A percentile compares a stretch with the other conserved stretches of the same genome.
phyloP scores from a whole-genome alignment of 2,888 invertebrate genomes.

The Phengaris arion region DNA sequence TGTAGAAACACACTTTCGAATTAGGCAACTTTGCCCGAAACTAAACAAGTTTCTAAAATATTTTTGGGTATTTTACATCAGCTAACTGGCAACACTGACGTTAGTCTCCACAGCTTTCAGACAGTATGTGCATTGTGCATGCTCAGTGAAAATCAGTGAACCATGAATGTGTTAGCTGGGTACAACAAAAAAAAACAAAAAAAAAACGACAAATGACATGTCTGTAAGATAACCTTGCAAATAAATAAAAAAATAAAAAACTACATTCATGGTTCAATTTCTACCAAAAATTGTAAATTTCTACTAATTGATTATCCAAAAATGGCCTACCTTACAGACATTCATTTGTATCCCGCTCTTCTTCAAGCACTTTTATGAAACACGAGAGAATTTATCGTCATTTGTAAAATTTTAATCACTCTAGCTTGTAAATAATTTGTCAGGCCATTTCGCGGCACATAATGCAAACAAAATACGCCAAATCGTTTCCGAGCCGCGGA shows the following conservation, averaged over 20 bases:
- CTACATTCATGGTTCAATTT: constrained; percentile 71
- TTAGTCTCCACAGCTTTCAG: background rate
- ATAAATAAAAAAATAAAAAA: constrained; percentile 39
- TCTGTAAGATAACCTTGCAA: constrained; percentile 71
- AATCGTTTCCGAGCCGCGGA: background rate
- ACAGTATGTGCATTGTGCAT: constrained; percentile 20
- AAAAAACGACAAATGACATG: constrained; percentile 58
- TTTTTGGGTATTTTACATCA: background rate
- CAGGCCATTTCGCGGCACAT: no score
- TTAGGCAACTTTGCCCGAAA: no score
- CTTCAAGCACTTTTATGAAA: constrained; percentile 48
- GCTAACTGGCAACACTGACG: background rate
- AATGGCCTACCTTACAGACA: constrained; percentile 79
- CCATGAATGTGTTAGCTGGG: constrained; percentile 64
- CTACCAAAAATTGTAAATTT: constrained; percentile 41
- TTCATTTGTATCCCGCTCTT: constrained; percentile 71
- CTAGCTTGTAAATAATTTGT: no score
- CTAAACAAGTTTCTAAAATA: background rate
- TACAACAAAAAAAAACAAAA: constrained; percentile 33
- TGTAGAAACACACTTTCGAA: background rate
- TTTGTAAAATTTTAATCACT: background rate
- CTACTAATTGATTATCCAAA: constrained; percentile 53
- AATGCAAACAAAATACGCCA: no score
- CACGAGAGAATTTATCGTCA: constrained; percentile 24
- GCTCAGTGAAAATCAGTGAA: constrained; percentile 47